Base-by-base conservation (phyloP, 2,797 vertebrate species). In the Eremophila alpestris region DNA sequence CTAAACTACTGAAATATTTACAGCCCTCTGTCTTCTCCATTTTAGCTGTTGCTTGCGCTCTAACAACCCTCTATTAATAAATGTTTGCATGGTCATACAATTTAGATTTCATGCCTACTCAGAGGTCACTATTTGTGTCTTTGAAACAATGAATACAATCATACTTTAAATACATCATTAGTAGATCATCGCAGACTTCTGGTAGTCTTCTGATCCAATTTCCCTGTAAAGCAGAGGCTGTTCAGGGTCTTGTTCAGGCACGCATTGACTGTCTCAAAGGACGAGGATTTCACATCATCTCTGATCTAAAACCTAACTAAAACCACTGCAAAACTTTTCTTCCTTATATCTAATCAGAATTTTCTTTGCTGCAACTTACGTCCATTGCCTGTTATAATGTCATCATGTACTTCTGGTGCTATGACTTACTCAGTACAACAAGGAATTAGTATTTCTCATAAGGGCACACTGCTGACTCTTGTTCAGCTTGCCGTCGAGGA, bases 1-100 rank as follows among this genome's bases (percentile, higher is more conserved):
- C 85, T 87, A 63, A 94, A 87, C 58, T 79, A 63, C 56, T 79
- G 75, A 94, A 92, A 91, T 49, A 74, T 29, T 84, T 80, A 68
- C 89, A 91, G 91, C 74, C 43, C 55, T 29, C 34, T 32, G n/a
- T 19, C 52, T 80, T 93, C 85, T 60, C 81, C 30, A 30, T 62
- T 76, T 56, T 78, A 77, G 36, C 30, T 45, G 38, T 52, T 94
- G 71, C 83, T 96, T 69, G 30, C 7, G 32, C 29, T 74, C 41
- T 64, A 73, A 59, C 48, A 78, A 87, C 75, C 23, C 36, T 85
- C 52, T 38, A 4, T 46, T 70, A 76, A 38, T 63, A 89, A 95
- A 79, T 2, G 16, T 78, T 84, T 77, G 36, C 49, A 24, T 1
- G 46, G 54, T 38, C 54, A 65, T 18, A 56, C 15, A 45, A 16